Conservation (phyloP, 2,113 vertebrate genomes). For the Spea multiplicata region DNA sequence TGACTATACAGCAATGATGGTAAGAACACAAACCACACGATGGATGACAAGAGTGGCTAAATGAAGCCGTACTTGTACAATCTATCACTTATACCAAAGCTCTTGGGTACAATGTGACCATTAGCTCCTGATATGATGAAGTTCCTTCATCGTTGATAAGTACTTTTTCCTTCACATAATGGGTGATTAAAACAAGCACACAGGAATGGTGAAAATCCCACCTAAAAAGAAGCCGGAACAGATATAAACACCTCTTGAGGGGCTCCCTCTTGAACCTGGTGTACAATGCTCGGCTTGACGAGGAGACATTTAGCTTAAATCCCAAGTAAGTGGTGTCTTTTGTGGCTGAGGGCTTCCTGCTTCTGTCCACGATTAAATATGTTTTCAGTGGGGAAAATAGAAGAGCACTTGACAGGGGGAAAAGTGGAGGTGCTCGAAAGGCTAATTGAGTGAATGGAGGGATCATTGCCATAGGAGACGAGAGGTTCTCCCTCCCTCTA, state of each 20-base stretch:
- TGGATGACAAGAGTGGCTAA: not conserved
- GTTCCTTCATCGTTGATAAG: conserved; percentile 32
- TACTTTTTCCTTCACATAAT: conserved; percentile 5
- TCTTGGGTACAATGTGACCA: not conserved
- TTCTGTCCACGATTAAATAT: conserved; percentile 81
- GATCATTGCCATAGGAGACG: conserved; percentile 72
- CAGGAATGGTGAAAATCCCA: conserved; percentile 17
- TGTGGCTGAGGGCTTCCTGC: conserved; percentile 89
- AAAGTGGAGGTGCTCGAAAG: conserved; percentile 73
- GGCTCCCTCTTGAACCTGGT: conserved; percentile 27
- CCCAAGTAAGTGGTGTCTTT: conserved; percentile 76
- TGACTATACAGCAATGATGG: too few relatives aligned
- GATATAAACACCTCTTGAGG: conserved; percentile 39
- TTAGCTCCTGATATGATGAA: not conserved
- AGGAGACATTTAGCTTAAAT: conserved; percentile 59
- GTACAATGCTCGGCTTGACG: conserved; percentile 47
- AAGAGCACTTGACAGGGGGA: conserved; percentile 73
- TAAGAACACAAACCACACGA: too few relatives aligned
- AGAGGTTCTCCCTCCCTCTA: conserved; percentile 60
- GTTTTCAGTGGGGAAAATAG: conserved; percentile 79
- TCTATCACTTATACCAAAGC: not conserved
- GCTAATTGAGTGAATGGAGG: conserved; percentile 80
- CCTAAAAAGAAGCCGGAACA: conserved; percentile 12
- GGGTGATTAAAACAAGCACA: conserved; percentile 17
- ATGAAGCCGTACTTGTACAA: not conserved